Evolutionary conservation across 2,888 invertebrate species (phyloP), one percentile per base, ranked within the genome.

Genomic region (Pherbina coryleti): DNA sequence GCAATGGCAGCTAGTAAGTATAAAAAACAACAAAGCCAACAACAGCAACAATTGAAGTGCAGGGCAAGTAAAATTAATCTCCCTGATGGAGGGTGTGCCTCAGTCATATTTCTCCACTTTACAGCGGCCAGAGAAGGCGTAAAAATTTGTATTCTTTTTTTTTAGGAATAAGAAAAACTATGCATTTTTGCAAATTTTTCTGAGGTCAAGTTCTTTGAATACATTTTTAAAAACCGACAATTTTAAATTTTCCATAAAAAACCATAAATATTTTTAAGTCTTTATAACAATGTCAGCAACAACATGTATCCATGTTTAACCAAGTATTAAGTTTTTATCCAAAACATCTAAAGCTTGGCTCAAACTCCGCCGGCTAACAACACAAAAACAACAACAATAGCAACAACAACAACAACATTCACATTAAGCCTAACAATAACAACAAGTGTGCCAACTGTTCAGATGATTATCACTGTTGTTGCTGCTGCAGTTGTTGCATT

Each of bases 1-100:
- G 85, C 81, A 78, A 70, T 57, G 57, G 51, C 22, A 69, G n/a
- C 55, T 28, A 57, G 25, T 55, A 57, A 60, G 67, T 19, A 28
- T 8, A 2, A 28, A 73, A 3, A 31, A 19, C 25, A 28, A 22
- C 60, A 19, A 28, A n/a, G 7, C 3, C 44, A 62, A 5, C 17
- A 66, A 37, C 17, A 49, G 14, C 9, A 14, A 49, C 37, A 31
- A 60, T 22, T 37, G 60, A n/a, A 34, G 25, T 60, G n/a, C 37
- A 64, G 49, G 19, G 37, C 62, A 31, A 34, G 8, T 5, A 37
- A 75, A 62, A 76, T 76, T 31, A 76, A 76, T 76, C 76, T 31
- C 19, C 22, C 37, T 62, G 49, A 44, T 28, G 22, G 51, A 28
- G 70, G 70, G 76, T 76, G 76, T 76, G 70, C 62, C 76, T 22